phyloP scores from a whole-genome alignment of 2,797 vertebrate species.

The Enteromius afrohamiltoni region DNA sequence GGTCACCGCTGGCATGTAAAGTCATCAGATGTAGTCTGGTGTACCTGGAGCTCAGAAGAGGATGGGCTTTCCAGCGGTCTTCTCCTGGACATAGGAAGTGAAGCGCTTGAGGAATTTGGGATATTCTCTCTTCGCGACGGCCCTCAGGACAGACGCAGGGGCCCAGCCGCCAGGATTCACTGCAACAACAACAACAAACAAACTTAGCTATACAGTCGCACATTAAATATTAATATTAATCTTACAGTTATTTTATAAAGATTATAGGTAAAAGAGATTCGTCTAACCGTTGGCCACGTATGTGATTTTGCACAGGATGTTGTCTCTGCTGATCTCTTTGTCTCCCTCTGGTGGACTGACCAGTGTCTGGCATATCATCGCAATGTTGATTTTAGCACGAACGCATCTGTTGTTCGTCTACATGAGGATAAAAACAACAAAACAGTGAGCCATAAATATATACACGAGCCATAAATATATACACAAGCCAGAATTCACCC shows the following conservation, averaged over 20 bases:
- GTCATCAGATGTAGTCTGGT: neutral
- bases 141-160: conserved; percentile 94
- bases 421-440: neutral
- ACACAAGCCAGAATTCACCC: neutral
- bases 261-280: neutral
- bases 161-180: conserved; percentile 97
- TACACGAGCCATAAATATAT: neutral
- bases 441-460: neutral
- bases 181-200: conserved; percentile 53
- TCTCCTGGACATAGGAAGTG: conserved; percentile 96
- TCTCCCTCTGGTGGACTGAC: conserved; percentile 96
- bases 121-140: conserved; percentile 96
- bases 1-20: neutral
- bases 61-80: conserved; percentile 92
- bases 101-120: conserved; percentile 98
- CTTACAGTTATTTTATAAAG: neutral
- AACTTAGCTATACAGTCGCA: neutral
- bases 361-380: conserved; percentile 96
- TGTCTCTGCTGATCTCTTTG: conserved; percentile 94
- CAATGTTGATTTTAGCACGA: conserved; percentile 98
- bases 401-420: conserved; percentile 92
- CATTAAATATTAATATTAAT: neutral
- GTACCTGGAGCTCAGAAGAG: conserved; percentile 82
- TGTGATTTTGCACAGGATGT: conserved; percentile 96
- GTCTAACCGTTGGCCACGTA: conserved; percentile 96